Percentiles rank a stretch among this genome's conserved stretches.
phyloP scores from a whole-genome alignment of 2,113 vertebrate genomes.

The Rhodinocichla rosea region DNA sequence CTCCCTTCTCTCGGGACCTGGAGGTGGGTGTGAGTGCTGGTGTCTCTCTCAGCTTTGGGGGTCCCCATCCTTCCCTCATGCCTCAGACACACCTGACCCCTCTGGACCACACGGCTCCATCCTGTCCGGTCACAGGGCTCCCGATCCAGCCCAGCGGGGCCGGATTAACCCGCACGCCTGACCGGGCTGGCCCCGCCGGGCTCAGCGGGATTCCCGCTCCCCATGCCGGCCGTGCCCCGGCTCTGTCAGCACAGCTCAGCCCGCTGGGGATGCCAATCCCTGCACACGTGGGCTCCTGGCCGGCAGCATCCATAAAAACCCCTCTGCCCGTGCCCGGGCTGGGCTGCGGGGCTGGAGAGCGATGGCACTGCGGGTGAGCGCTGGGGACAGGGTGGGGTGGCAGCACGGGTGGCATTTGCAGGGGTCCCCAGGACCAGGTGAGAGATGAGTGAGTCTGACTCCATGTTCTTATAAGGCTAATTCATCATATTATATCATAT shows the following conservation, averaged over 20 bases:
- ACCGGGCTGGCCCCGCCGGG: background rate
- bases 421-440: too few species aligned
- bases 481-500: too few species aligned
- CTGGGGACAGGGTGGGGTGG: background rate
- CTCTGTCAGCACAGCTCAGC: background rate
- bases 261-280: background rate
- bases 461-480: too few species aligned
- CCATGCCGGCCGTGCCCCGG: fast-evolving
- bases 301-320: background rate
- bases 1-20: background rate
- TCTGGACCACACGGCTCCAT: fast-evolving
- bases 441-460: too few species aligned
- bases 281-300: background rate
- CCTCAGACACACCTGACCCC: too few species aligned
- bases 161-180: background rate
- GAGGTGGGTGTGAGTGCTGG: fast-evolving
- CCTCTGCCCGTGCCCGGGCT: fast-evolving
- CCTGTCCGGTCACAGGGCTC: background rate
- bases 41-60: background rate
- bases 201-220: background rate
- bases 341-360: background rate
- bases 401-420: background rate
- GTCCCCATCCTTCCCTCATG: background rate
- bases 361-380: constrained; percentile 32
- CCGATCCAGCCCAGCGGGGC: background rate